These are phyloP conservation scores for Dastarcus helophoroides DNA, from an alignment of 2,888 invertebrate genomes.

Conservation along the genomic window DNA sequence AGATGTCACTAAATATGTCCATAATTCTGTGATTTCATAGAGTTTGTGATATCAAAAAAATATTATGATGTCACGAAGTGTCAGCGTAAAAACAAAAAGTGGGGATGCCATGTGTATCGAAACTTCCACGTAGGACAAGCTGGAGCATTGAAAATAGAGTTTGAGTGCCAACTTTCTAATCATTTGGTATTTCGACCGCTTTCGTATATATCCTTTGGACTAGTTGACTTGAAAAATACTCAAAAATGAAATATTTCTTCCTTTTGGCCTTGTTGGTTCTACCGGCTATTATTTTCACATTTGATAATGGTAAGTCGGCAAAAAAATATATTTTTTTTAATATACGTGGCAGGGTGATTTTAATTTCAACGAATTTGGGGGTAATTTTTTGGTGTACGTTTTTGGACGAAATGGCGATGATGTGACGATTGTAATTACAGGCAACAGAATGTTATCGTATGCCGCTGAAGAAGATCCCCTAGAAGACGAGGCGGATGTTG, in stretches of 20 bases:
- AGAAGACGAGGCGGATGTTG: conserved; percentile 58
- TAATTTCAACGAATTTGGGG: too few relatives aligned
- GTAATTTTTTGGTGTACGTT: too few relatives aligned
- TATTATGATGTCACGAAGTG: too few relatives aligned
- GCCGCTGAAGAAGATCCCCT: conserved; percentile 58
- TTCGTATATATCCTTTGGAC: conserved; percentile 6
- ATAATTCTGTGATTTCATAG: too few relatives aligned
- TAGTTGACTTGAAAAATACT: conserved; percentile 8
- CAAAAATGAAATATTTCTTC: conserved; percentile 55
- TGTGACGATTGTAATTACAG: conserved; percentile 29
- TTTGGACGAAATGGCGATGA: too few relatives aligned
- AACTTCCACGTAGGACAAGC: conserved; percentile 33
- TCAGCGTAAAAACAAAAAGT: too few relatives aligned
- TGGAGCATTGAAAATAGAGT: conserved; percentile 11
- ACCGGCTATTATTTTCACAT: conserved; percentile 59
- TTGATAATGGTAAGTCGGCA: conserved; percentile 64
- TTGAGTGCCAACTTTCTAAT: too few relatives aligned
- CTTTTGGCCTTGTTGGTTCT: conserved; percentile 54
- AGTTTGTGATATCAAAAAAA: too few relatives aligned
- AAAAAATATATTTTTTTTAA: too few relatives aligned
- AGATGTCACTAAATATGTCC: too few relatives aligned
- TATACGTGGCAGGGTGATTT: neutral
- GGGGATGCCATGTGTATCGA: conserved; percentile 32
- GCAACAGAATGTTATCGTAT: conserved; percentile 42
- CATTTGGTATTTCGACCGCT: conserved; percentile 8